Conservation (phyloP, 2,113 vertebrate species). For the Peromyscus californicus region DNA sequence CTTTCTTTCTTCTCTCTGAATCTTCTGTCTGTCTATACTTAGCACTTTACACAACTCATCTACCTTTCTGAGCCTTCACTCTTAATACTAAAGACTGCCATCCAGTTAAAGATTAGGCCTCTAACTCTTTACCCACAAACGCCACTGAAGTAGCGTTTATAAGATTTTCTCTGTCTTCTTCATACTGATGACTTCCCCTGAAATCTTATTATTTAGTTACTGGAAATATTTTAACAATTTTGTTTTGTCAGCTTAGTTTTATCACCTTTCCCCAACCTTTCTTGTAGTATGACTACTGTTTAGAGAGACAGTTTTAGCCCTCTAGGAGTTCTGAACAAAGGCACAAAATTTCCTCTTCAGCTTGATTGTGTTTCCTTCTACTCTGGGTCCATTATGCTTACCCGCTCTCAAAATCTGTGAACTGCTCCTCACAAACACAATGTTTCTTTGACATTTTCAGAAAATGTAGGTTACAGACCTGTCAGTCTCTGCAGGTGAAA, state of each 20-base stretch:
- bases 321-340: background rate
- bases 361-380: background rate
- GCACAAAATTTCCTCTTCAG: slow-evolving; percentile 4
- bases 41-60: background rate
- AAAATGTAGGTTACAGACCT: slow-evolving; percentile 60
- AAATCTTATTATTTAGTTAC: slow-evolving; percentile 48
- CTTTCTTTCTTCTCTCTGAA: too few relatives aligned
- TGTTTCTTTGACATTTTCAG: slow-evolving; percentile 50
- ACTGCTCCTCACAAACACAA: background rate
- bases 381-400: background rate
- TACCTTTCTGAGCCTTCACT: background rate
- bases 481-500: slow-evolving; percentile 49
- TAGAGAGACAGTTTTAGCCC: background rate
- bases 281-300: background rate
- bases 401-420: slow-evolving; percentile 26
- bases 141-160: background rate
- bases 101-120: background rate
- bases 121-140: background rate
- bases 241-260: background rate
- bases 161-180: slow-evolving; percentile 2
- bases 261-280: background rate
- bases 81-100: background rate
- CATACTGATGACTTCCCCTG: background rate
- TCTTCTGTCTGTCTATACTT: slow-evolving; percentile 21
- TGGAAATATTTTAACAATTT: slow-evolving; percentile 4